Base-by-base conservation (phyloP, 1,140 invertebrate species). In the Drosophila pruinosa region DNA sequence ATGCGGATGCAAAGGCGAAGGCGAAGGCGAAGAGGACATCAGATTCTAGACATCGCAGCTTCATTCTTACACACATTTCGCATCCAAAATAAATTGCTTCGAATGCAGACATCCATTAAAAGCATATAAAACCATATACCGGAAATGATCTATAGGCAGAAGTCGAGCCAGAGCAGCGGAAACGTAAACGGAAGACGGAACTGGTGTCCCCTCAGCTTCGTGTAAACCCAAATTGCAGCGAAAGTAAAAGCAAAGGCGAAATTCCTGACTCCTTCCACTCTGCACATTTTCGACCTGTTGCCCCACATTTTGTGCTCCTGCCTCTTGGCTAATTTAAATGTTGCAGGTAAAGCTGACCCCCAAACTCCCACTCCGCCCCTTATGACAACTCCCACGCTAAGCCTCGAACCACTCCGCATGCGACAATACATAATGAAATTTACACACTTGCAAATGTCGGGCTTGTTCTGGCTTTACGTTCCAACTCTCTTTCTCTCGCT, bases 81-180 rank as follows among this genome's bases (percentile, higher is more conserved):
- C 73, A 75, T 26, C 43, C 43, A 24, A 85, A 83, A 83, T 83
- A 81, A 85, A 88, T 85, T 88, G 74, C 82, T 85, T 78, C 62
- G 65, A 78, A 69, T 77, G 81, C 78, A 81, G 81, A 82, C 82
- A 88, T 86, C 81, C 88, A 86, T 86, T 86, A 86, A 86, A 86
- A 78, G 78, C 70, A 75, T 67, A 86, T 86, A 88, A 86, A 88
- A 72, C 68, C 80, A 79, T 80, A 86, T 65, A 83, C 74, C 81
- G 82, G 82, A 88, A 86, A 88, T 86, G 81, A 86, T 86, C 71
- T 64, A 86, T 86, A 76, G 82, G 74, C 73, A 22, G 26, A 2
- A n/a, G 12, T 10, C 10, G 15, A 8, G 17, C 0, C 10, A 34
- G 1, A 19, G 19, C 21, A 47, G 7, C 31, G 28, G 10, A 5